Conservation (phyloP, 2,797 vertebrate species). For the Dromococcyx pavoninus region DNA sequence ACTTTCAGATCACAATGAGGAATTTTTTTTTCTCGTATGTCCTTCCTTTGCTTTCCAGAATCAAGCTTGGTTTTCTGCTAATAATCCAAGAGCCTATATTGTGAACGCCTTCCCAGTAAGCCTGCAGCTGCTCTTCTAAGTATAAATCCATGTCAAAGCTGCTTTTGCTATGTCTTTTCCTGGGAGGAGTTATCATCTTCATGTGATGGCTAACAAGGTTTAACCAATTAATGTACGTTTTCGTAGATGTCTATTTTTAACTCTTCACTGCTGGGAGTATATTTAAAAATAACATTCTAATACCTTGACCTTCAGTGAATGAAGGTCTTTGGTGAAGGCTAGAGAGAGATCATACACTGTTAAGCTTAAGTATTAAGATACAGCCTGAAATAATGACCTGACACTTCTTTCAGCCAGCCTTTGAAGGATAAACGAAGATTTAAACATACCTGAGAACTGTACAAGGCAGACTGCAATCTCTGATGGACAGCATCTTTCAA, state of each 20-base stretch:
- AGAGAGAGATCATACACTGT: not conserved
- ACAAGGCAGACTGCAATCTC: constrained; percentile 7
- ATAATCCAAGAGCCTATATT: not conserved
- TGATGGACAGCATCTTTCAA: constrained; percentile 6
- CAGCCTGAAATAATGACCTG: constrained; percentile 57
- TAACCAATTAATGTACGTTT: constrained; percentile 70
- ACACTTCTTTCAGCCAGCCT: constrained; percentile 40
- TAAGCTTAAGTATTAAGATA: constrained; percentile 19
- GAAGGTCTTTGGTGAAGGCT: constrained; percentile 27
- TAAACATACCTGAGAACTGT: constrained; percentile 15
- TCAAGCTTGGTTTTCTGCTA: not conserved
- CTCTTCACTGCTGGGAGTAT: constrained; percentile 39
- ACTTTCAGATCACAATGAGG: not conserved
- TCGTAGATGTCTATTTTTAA: constrained; percentile 67
- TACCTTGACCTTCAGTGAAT: constrained; percentile 60
- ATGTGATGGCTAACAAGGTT: constrained; percentile 70
- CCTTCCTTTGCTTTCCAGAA: not conserved
- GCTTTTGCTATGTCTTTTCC: constrained; percentile 63
- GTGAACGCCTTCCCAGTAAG: not conserved
- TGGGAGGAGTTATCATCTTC: constrained; percentile 65
- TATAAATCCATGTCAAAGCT: constrained; percentile 61
- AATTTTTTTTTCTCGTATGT: not conserved
- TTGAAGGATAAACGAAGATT: constrained; percentile 49
- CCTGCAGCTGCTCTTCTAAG: constrained; percentile 52
- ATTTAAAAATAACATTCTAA: constrained; percentile 73